Evolutionary conservation across 2,888 invertebrate genomes (phyloP), one percentile per base, ranked within the genome.

Genomic region (Crepidodera aurea): DNA sequence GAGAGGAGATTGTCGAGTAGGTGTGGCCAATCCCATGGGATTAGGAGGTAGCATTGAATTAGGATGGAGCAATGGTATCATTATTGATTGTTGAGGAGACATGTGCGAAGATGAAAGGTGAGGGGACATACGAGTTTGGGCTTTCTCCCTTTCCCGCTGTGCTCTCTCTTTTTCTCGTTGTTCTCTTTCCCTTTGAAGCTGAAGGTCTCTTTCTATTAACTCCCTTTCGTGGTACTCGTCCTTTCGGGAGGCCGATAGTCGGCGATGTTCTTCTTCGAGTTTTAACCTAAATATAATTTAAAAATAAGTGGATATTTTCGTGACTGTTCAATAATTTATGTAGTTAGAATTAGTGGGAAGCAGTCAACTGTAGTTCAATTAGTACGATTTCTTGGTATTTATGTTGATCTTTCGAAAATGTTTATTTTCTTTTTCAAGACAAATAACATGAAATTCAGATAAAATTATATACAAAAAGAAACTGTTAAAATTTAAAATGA

Each of bases 211-310:
- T 72, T 86, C 86, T 73, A 86, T 69, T 12, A 81, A 62, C 65
- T 81, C 82, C 16, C 81, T 73, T 73, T 84, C 85, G 76, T 81
- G 82, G 75, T 82, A 84, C 73, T 85, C 85, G 60, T 85, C 82
- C 74, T 86, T 83, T 51, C 61, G 67, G 10, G 71, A 68, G 10
- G 68, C 69, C 70, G 67, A 70, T 70, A 87, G 81, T 57, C 88
- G 82, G 60, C 88, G 81, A 72, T 89, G 88, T 73, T 89, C 88
- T 75, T 90, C 89, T 78, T 89, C 90, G 68, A 90, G 78, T 79
- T 90, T 90, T 73, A 89, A 79, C 72, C 89, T 86, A 72, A 44
- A 78, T 72, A 19, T 8, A 55, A 13, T 1, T 15, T 25, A 25
- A 25, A 8, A 8, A 29, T n/a, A n/a, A n/a, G n/a, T n/a, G n/a